These are phyloP conservation scores for Endomychus coccineus DNA, from an alignment of 2,888 invertebrate genomes.

Conservation along the genomic window DNA sequence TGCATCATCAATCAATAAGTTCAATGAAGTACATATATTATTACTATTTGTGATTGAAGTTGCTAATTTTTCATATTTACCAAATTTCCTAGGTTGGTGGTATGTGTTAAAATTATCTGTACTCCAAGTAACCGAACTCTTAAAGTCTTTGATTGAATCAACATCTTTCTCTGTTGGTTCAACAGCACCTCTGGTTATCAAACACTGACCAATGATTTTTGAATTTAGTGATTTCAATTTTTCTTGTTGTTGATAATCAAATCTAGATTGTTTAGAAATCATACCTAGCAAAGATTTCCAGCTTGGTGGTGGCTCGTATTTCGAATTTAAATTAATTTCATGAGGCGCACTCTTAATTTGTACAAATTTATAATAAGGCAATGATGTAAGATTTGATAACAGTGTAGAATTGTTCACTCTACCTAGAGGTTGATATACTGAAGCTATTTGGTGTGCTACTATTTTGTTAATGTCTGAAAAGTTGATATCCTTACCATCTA, in stretches of 20 bases:
- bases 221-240: too few species aligned
- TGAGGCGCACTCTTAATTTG: slow-evolving; percentile 43
- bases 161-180: slow-evolving; percentile 32
- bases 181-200: slow-evolving; percentile 41
- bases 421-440: slow-evolving; percentile 43
- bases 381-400: slow-evolving; percentile 40
- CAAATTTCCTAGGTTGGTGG: slow-evolving; percentile 39
- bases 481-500: slow-evolving; percentile 29
- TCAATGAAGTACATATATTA: slow-evolving; percentile 37
- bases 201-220: slow-evolving; percentile 36
- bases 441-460: slow-evolving; percentile 44
- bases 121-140: slow-evolving; percentile 42
- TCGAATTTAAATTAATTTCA: slow-evolving; percentile 28
- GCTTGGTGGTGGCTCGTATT: slow-evolving; percentile 37
- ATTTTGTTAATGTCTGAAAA: slow-evolving; percentile 45
- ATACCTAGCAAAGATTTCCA: slow-evolving; percentile 34
- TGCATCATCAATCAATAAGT: slow-evolving; percentile 42
- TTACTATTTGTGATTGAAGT: slow-evolving; percentile 45
- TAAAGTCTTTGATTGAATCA: slow-evolving; percentile 27
- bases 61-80: slow-evolving; percentile 42
- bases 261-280: slow-evolving; percentile 23
- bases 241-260: slow-evolving; percentile 21
- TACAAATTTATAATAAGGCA: slow-evolving; percentile 45
- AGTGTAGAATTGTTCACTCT: slow-evolving; percentile 31
- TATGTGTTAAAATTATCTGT: slow-evolving; percentile 36